A percentile compares a stretch with the other conserved stretches of the same genome.
phyloP scores from a whole-genome alignment of 2,113 vertebrate genomes.

The Chlorodrepanis virens region DNA sequence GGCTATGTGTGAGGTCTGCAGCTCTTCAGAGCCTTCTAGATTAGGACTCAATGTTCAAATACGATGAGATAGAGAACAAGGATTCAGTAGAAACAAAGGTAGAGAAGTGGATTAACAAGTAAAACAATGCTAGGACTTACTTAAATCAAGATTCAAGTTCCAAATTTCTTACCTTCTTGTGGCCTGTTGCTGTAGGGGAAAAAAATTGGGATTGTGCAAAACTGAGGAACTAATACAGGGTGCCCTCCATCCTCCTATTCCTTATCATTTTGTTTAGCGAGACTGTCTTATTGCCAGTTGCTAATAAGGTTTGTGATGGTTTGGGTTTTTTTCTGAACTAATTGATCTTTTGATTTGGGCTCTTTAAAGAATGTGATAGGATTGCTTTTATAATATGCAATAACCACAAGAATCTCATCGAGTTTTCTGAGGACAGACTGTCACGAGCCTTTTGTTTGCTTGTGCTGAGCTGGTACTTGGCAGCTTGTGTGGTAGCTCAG shows the following conservation, averaged over 20 bases:
- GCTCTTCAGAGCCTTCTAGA: background rate
- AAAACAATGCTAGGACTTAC: background rate
- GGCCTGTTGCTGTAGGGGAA: background rate
- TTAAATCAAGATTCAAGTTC: background rate
- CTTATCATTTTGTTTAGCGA: background rate
- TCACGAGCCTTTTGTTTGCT: constrained; percentile 31
- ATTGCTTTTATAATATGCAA: background rate
- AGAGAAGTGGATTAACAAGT: background rate
- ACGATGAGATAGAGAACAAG: background rate
- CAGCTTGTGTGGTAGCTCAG: background rate
- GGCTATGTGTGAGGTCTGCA: background rate
- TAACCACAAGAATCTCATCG: background rate
- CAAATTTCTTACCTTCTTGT: background rate
- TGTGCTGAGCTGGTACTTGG: background rate
- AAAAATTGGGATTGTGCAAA: background rate
- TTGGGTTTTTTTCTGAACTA: background rate
- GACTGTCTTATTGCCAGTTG: background rate
- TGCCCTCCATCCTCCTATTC: background rate
- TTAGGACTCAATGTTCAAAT: background rate
- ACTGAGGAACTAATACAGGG: background rate
- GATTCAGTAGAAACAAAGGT: background rate
- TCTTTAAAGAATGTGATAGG: background rate
- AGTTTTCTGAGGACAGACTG: constrained; percentile 48
- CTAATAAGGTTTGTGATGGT: background rate
- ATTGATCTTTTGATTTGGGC: background rate